A percentile compares a stretch with the other conserved stretches of the same genome.
These are phyloP conservation scores for Urosaurus nigricauda DNA, from an alignment of 2,797 vertebrate species.

Conservation along the genomic window DNA sequence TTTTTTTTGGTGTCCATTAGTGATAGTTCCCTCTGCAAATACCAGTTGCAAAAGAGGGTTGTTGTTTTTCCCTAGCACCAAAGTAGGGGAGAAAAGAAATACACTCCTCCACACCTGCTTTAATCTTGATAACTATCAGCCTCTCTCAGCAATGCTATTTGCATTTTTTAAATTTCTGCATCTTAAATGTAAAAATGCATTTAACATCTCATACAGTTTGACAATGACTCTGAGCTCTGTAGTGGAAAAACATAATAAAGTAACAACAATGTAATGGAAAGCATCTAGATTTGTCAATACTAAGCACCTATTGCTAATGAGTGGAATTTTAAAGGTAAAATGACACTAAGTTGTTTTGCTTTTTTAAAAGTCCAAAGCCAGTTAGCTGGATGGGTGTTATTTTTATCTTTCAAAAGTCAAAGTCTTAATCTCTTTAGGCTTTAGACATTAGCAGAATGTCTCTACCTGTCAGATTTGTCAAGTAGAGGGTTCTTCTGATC, in stretches of 20 bases:
- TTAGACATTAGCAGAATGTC: constrained; percentile 26
- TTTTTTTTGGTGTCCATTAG: not conserved
- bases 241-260: not conserved
- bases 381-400: constrained; percentile 23
- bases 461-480: constrained; percentile 1
- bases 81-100: not conserved
- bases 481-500: constrained; percentile 19
- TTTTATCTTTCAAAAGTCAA: constrained; percentile 40
- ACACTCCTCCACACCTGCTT: not conserved
- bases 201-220: not conserved
- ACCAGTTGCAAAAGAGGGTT: not conserved
- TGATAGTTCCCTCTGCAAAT: not conserved
- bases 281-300: not conserved
- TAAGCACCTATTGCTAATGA: not conserved
- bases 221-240: not conserved
- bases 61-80: not conserved
- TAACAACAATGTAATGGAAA: not conserved
- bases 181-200: not conserved
- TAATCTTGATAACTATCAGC: not conserved
- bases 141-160: not conserved
- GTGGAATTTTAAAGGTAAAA: constrained; percentile 15
- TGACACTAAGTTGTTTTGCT: not conserved
- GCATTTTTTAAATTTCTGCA: not conserved
- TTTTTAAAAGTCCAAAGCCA: not conserved
- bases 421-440: constrained; percentile 34